Base-by-base conservation (phyloP, 2,797 vertebrate genomes). In the Etheostoma nigrum region DNA sequence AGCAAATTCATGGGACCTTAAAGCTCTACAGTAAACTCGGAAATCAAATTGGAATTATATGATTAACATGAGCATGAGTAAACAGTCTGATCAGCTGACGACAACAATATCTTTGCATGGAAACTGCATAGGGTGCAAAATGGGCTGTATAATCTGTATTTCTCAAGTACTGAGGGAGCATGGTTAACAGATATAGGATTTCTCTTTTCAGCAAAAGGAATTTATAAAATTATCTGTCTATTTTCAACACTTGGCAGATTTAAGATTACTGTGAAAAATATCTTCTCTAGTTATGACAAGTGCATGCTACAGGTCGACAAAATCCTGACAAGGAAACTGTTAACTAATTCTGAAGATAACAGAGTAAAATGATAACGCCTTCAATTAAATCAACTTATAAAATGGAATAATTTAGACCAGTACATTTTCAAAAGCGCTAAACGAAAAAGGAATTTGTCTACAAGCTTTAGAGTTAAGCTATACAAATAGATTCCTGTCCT, bases 401-500 rank as follows among this genome's bases (percentile, higher is more conserved):
- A 82, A 83, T 61, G 27, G 47, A 81, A 66, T 59, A 13, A 74
- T 67, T 81, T 78, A 69, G 76, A 82, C 70, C 45, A 63, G 48
- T 76, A 70, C 8, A 21, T 14, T 40, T 74, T 61, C 27, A 84
- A 44, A 77, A 61, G 51, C 16, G 9, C 30, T 77, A 70, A 86
- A 79, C 16, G 78, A 70, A 44, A 33, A 44, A 7, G 18, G 0
- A 44, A 45, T 54, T 45, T 57, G 16, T 65, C 44, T 63, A 77
- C 68, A 76, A 71, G 58, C 47, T 76, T 78, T 57, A 70, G 12
- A 64, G 16, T 76, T 73, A 33, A 40, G 12, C 67, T 72, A 55
- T 76, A 81, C 74, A 89, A 74, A 81, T 69, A 72, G 18, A 74
- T 65, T 72, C 67, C 59, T 73, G 76, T 79, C 68, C 67, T 68